Conservation (phyloP, 2,888 invertebrate species). For the Blastobasis adustella region DNA sequence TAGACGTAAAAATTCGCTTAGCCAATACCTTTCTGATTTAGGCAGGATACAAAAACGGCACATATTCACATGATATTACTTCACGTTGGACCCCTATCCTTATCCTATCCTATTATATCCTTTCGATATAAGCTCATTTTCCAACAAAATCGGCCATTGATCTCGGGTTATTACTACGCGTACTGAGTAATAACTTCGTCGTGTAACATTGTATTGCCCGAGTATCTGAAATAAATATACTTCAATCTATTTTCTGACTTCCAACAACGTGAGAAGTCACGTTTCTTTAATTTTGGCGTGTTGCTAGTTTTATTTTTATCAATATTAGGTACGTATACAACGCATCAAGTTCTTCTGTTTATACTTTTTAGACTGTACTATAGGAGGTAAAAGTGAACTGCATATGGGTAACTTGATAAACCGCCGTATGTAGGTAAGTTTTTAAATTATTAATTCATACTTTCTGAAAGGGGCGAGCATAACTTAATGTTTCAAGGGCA, state of each 20-base stretch:
- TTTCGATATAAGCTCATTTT: background rate
- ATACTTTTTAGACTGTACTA: background rate
- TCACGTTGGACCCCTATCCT: conserved; percentile 1
- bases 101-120: too few relatives aligned
- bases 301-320: too few relatives aligned
- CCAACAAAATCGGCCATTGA: background rate
- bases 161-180: conserved; percentile 1
- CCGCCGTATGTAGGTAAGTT: too few relatives aligned
- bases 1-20: conserved; percentile 22
- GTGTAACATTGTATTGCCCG: background rate
- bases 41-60: conserved; percentile 1
- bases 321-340: too few relatives aligned
- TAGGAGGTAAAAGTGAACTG: too few relatives aligned
- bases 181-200: background rate
- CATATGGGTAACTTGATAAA: too few relatives aligned
- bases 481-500: too few relatives aligned
- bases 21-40: conserved; percentile 14
- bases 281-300: background rate
- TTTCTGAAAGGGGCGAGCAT: too few relatives aligned
- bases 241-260: background rate
- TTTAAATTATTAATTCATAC: too few relatives aligned
- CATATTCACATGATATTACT: conserved; percentile 13
- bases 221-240: background rate
- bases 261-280: background rate
- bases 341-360: background rate